Conservation (phyloP, 2,888 invertebrate species). For the Zaprionus bogoriensis region DNA sequence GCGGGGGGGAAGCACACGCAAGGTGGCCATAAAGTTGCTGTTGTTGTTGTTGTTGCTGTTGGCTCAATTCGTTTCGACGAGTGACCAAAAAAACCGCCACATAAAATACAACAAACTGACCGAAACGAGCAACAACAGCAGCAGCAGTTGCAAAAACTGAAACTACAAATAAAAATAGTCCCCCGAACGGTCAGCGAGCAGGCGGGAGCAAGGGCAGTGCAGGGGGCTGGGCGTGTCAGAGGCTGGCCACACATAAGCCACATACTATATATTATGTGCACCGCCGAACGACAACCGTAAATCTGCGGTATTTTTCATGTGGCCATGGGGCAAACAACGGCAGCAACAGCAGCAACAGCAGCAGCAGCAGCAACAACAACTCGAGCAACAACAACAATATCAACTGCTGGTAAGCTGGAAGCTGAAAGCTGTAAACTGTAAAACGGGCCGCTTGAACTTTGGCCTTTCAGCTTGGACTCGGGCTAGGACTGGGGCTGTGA, state of each 20-base stretch:
- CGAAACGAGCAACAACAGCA: slow-evolving; percentile 46
- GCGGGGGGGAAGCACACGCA: slow-evolving; percentile 35
- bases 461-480: slow-evolving; percentile 36
- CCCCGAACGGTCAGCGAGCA: slow-evolving; percentile 34
- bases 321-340: slow-evolving; percentile 45
- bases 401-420: slow-evolving; percentile 49
- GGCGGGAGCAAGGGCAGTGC: not conserved
- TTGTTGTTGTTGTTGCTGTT: not conserved
- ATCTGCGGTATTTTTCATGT: slow-evolving; percentile 77
- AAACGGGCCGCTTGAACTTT: slow-evolving; percentile 53
- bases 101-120: slow-evolving; percentile 70
- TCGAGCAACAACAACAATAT: slow-evolving; percentile 12
- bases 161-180: slow-evolving; percentile 75
- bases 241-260: slow-evolving; percentile 51
- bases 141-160: slow-evolving; percentile 70
- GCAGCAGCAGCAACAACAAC: slow-evolving; percentile 3
- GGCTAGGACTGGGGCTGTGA: too few relatives aligned
- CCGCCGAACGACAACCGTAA: slow-evolving; percentile 76
- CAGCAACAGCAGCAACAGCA: slow-evolving; percentile 11
- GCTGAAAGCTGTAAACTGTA: slow-evolving; percentile 58
- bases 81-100: slow-evolving; percentile 60
- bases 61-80: slow-evolving; percentile 31
- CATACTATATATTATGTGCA: slow-evolving; percentile 61
- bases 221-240: not conserved
- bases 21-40: slow-evolving; percentile 49